Evolutionary conservation across 2,888 invertebrate species (phyloP), one percentile per base, ranked within the genome.

Genomic region (Nesidiocoris tenuis): DNA sequence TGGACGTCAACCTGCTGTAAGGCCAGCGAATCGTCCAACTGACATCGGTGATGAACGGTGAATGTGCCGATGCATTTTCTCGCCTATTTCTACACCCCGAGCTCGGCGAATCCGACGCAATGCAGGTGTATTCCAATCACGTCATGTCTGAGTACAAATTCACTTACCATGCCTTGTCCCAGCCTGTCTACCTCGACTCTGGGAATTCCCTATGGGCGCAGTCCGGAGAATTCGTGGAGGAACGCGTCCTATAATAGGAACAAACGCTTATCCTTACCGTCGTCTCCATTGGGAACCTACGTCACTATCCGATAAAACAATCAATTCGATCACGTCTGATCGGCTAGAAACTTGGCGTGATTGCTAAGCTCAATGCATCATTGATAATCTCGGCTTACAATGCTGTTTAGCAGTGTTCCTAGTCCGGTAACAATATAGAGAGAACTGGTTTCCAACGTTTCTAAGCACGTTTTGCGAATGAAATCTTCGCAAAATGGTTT

Each of bases 121-220:
- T 70, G 70, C 70, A 59, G 70, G 67, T 59, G 59, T 70, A 70
- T 70, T 70, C 70, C 70, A 70, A 70, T 70, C 70, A 70, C 70
- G 70, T 70, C 70, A 70, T 23, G 70, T 70, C 70, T 70, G 70
- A 70, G 23, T 70, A 16, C 59, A 70, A 70, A 70, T 70, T 70
- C 70, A 59, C 57, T 70, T 70, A 70, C 70, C 24, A 18, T 12
- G 59, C 16, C 63, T 16, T 17, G 63, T 54, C 67, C 67, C 39
- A 7, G 39, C 39, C 39, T 7, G 3, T 39, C 39, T 39, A 39
- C 39, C 39, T 39, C 12, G 39, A 3, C 5, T 39, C 3, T 39
- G 39, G 39, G 39, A 39, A 39, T 39, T 39, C n/a, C n/a, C n/a
- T n/a, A n/a, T n/a, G n/a, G n/a, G n/a, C n/a, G n/a, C n/a, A n/a